Conservation (phyloP, 2,797 vertebrate species). For the Cryptoblepharus egeriae region DNA sequence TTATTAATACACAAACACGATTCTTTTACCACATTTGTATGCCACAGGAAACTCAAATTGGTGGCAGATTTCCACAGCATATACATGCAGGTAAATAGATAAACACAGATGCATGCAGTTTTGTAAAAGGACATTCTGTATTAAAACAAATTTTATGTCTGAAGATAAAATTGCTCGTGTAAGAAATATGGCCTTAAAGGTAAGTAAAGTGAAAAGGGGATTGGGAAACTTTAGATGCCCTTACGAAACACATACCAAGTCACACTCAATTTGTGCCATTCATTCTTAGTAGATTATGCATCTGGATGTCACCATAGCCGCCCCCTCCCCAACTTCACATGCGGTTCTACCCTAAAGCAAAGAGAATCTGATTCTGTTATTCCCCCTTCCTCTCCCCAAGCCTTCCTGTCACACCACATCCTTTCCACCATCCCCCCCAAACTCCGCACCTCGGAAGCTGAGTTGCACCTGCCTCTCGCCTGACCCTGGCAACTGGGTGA, state of each 20-base stretch:
- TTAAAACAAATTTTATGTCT: neutral
- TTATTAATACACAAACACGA: neutral
- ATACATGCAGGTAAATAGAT: neutral
- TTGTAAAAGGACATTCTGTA: neutral
- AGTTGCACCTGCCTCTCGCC: constrained; percentile 87
- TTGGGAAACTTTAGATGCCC: neutral
- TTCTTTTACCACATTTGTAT: neutral
- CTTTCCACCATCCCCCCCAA: neutral
- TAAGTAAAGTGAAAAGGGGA: neutral
- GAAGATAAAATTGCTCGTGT: neutral
- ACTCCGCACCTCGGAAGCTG: constrained; percentile 82
- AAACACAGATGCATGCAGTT: neutral
- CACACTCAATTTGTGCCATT: neutral
- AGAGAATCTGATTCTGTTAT: neutral
- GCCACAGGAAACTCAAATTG: neutral
- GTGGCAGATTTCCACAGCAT: neutral
- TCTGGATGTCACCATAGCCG: neutral
- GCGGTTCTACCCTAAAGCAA: neutral
- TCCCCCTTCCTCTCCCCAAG: neutral
- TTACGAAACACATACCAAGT: neutral
- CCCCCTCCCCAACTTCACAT: fast-evolving
- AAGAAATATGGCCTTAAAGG: neutral
- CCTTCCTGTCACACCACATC: neutral
- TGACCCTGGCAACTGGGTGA: constrained; percentile 84
- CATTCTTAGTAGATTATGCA: neutral